Evolutionary conservation across 2,888 invertebrate genomes (phyloP).

Genomic region (Belgica antarctica): DNA sequence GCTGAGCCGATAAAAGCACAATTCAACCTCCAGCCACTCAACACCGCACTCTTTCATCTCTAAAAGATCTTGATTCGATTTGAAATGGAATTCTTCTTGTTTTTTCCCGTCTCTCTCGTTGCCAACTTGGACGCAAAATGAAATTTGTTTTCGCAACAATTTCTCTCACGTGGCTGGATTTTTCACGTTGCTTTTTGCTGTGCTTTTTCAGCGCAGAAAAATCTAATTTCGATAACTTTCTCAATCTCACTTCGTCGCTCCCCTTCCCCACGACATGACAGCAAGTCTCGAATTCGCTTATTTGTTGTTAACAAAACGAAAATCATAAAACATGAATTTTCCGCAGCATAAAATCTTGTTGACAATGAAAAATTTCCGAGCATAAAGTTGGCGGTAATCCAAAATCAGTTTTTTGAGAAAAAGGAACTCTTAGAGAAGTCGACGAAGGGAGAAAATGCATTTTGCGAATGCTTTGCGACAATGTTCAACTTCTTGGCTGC

Average conservation of each 20-base stretch:
- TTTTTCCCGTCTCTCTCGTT: background rate
- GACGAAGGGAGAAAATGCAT: too few species aligned
- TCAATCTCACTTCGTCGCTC: background rate
- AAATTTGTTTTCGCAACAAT: background rate
- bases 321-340: too few species aligned
- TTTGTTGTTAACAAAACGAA: background rate
- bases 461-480: too few species aligned
- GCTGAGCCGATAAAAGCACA: background rate
- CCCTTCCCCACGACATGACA: background rate
- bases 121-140: background rate
- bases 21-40: background rate
- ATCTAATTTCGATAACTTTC: background rate
- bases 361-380: slow-evolving; percentile 1
- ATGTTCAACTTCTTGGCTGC: too few species aligned
- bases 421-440: background rate
- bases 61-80: background rate
- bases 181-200: too few species aligned
- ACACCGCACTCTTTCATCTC: background rate
- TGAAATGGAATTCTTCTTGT: background rate
- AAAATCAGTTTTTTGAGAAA: background rate
- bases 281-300: slow-evolving; percentile 15
- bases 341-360: slow-evolving; percentile 6
- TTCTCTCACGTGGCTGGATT: slow-evolving; percentile 4
- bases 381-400: background rate
- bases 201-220: background rate